These are phyloP conservation scores for Cataglyphis hispanica DNA, from an alignment of 1,140 invertebrate genomes.

Conservation along the genomic window DNA sequence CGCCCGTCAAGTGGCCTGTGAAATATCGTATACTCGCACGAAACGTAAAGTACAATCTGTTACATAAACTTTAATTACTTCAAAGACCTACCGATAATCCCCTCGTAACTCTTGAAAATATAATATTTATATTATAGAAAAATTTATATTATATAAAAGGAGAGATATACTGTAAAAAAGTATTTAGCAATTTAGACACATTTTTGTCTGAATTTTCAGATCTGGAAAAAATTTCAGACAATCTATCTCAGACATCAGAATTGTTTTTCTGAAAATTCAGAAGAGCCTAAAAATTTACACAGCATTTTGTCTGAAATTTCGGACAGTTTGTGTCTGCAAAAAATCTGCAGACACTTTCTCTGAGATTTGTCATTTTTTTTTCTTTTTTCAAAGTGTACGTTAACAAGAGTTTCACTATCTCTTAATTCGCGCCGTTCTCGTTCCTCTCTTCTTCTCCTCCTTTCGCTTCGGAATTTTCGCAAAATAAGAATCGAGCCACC, in stretches of 20 bases:
- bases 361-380: no score
- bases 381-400: background rate
- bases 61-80: slow-evolving; percentile 20
- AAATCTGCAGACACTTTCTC: no score
- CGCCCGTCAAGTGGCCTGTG: slow-evolving; percentile 8
- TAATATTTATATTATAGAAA: background rate
- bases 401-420: background rate
- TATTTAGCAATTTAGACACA: no score
- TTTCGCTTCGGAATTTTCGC: slow-evolving; percentile 55
- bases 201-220: no score
- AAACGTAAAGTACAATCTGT: background rate
- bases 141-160: no score
- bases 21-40: slow-evolving; percentile 7
- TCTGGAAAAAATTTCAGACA: no score
- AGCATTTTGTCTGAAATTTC: no score
- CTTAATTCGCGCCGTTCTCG: slow-evolving; percentile 4
- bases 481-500: slow-evolving; percentile 64
- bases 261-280: no score
- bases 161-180: no score
- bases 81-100: background rate
- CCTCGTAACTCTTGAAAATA: slow-evolving; percentile 1
- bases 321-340: no score
- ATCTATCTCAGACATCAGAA: no score
- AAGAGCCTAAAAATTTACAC: no score
- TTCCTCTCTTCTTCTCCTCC: background rate